Evolutionary conservation across 2,888 invertebrate genomes (phyloP).

Genomic region (Clusia tigrina): DNA sequence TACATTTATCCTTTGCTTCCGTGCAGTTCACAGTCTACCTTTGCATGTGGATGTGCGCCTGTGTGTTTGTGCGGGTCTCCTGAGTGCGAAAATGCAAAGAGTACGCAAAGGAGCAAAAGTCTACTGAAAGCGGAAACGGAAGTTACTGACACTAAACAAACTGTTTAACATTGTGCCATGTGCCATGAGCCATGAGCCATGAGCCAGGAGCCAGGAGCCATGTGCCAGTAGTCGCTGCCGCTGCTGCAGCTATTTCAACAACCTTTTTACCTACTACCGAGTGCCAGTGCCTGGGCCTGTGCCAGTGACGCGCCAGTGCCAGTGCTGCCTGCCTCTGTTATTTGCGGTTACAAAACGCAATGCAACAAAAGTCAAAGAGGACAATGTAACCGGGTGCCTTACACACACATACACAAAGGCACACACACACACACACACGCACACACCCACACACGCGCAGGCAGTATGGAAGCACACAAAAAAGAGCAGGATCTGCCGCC

Average conservation of each 20-base stretch:
- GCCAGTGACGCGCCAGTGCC: slow-evolving; percentile 33
- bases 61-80: slow-evolving; percentile 34
- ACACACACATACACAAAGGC: neutral
- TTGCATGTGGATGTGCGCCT: slow-evolving; percentile 18
- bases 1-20: slow-evolving; percentile 53
- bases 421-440: neutral
- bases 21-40: too few species aligned
- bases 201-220: too few species aligned
- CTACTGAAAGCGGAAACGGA: slow-evolving; percentile 39
- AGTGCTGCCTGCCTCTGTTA: slow-evolving; percentile 43
- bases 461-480: slow-evolving; percentile 27
- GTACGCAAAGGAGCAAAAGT: slow-evolving; percentile 12
- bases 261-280: slow-evolving; percentile 26
- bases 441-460: neutral
- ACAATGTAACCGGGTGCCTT: slow-evolving; percentile 39
- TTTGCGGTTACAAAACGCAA: slow-evolving; percentile 44
- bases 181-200: too few species aligned
- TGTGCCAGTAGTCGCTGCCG: slow-evolving; percentile 33
- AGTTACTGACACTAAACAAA: slow-evolving; percentile 61
- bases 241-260: slow-evolving; percentile 19
- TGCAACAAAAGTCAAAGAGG: slow-evolving; percentile 51
- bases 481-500: slow-evolving; percentile 30
- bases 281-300: slow-evolving; percentile 20
- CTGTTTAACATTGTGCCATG: slow-evolving; percentile 58
- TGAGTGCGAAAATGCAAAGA: slow-evolving; percentile 35